Evolutionary conservation across 2,113 vertebrate genomes (phyloP), one percentile per base, ranked within the genome.

Genomic region (Aleadryas rufinucha): DNA sequence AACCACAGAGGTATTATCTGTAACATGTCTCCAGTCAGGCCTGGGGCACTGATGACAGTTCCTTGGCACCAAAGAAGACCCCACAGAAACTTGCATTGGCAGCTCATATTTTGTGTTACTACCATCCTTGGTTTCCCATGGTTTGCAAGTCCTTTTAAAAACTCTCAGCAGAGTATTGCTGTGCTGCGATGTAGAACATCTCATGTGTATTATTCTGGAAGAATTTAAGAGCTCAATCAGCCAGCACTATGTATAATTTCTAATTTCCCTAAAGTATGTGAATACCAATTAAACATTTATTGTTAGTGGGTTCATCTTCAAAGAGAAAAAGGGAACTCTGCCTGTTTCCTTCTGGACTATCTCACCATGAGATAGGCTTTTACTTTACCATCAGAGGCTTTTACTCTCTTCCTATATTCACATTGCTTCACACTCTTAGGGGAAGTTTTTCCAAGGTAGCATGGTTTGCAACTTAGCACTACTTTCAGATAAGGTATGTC

Each of bases 11-110:
- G 65, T 94, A 97, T 97, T 96, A 97, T 75, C 65, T 50, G 44
- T 80, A 96, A 84, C 90, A 75, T 80, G 37, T 93, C 91, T 75
- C 60, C 86, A 50, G 85, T 86, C 76, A 95, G 89, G 89, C 77
- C 86, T 92, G 89, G 53, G 89, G 56, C 53, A 77, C n/a, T 10
- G 93, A 79, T 97, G 98, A 98, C 97, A 98, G 93, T 4, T 97
- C 96, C 95, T 96, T 98, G 97, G 97, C 97, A 91, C 97, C 77
- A 77, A 20, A 41, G 45, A 91, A 65, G 96, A 97, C 94, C 96
- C 75, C 96, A 97, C 96, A 97, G 96, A 97, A 97, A 72, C 52
- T 53, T 82, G 57, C 84, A 65, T 1, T 94, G 88, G 81, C 85
- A 94, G 66, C 47, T 69, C 53, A 18, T 60, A 30, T 84, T 94